Base-by-base conservation (phyloP, 2,888 invertebrate species). In the Sinelater perroti region DNA sequence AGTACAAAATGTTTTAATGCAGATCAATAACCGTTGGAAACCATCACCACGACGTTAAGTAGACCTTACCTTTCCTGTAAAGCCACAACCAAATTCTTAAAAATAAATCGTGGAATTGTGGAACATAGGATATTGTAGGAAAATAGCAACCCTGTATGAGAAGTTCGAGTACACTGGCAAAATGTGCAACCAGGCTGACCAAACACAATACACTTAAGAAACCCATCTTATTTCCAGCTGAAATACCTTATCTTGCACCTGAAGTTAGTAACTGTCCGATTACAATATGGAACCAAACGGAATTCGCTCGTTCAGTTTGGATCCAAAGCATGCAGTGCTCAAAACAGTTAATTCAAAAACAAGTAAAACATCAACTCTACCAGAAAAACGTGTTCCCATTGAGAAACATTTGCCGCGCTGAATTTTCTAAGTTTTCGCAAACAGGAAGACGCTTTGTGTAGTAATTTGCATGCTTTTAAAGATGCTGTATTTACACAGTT, bases 181-280 rank as follows among this genome's bases (percentile, higher is more conserved):
- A 35, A 38, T 58, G 57, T 58, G 53, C 36, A 31, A 64, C 64
- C 64, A 64, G 64, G 64, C 64, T 64, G 64, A 64, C 44, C 40
- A 61, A 56, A 60, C 53, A 44, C 46, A 55, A 47, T 59, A 59
- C 26, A 56, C 50, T 52, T 60, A 62, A 52, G 51, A 53, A 56
- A 51, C 61, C 63, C 54, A 60, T 61, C 55, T 50, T 45, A 57
- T 33, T 46, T 64, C 58, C 64, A 58, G 56, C 56, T 64, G 64
- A 59, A 64, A 64, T 61, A 59, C 62, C 60, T 61, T 60, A 56
- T 62, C 60, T 62, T 61, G 62, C 58, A 64, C 47, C 53, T 62
- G 52, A 51, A 64, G 64, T 64, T 64, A 64, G 64, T 64, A 62
- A 59, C 60, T 44, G 35, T 40, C 44, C 44, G 17, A 36, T 49